Conservation (phyloP, 2,797 vertebrate species). For the Acrossocheilus fasciatus region DNA sequence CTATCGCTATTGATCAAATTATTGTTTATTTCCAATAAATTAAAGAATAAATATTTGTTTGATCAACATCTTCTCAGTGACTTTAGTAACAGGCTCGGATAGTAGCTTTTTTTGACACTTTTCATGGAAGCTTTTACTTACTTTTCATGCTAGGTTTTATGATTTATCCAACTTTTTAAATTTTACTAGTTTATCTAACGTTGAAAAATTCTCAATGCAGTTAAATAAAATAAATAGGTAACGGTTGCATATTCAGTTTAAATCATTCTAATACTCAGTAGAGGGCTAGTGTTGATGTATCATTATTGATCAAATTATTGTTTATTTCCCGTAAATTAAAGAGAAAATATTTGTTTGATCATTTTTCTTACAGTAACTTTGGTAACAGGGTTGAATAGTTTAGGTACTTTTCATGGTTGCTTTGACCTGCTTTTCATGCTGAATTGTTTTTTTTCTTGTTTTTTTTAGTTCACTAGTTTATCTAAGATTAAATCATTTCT, state of each 20-base stretch:
- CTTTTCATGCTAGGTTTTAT: not conserved
- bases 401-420: not conserved
- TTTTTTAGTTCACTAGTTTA: not conserved
- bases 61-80: not conserved
- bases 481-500: too few relatives aligned
- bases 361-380: not conserved
- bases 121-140: not conserved
- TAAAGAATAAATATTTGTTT: not conserved
- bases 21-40: too few relatives aligned
- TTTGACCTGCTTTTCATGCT: not conserved
- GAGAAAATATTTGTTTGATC: not conserved
- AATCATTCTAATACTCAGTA: not conserved
- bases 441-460: not conserved
- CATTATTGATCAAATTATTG: not conserved
- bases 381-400: not conserved
- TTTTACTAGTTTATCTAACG: not conserved
- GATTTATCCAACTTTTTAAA: not conserved
- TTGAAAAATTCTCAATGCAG: not conserved
- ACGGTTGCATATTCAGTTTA: not conserved
- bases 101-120: not conserved
- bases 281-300: not conserved
- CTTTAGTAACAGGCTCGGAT: not conserved
- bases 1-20: not conserved
- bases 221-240: not conserved
- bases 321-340: not conserved